These are phyloP conservation scores for Orthosia gothica DNA, from an alignment of 2,888 invertebrate genomes.

Conservation along the genomic window DNA sequence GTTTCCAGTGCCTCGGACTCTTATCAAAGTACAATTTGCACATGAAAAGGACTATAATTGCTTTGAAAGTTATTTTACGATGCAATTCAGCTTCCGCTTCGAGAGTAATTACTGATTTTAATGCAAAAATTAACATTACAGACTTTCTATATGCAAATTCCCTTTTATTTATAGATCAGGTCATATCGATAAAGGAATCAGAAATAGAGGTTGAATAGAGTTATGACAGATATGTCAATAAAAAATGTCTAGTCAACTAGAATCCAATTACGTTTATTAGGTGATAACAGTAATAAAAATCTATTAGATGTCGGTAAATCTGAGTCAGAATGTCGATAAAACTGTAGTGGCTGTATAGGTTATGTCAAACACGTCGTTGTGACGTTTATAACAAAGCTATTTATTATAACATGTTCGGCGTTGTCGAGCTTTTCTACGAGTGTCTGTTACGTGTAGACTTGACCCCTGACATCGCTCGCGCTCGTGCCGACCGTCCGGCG, in stretches of 20 bases:
- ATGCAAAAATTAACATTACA: conserved; percentile 74
- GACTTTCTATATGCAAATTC: conserved; percentile 80
- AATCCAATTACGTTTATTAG: conserved; percentile 49
- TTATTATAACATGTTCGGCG: conserved; percentile 27
- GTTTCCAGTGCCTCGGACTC: conserved; percentile 72
- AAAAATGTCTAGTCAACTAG: conserved; percentile 31
- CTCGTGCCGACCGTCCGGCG: conserved; percentile 56
- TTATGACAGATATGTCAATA: conserved; percentile 34
- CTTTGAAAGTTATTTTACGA: conserved; percentile 85
- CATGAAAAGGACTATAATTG: conserved; percentile 81
- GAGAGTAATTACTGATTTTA: conserved; percentile 74
- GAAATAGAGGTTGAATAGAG: conserved; percentile 28
- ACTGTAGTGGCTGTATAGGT: conserved; percentile 31
- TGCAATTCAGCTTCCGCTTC: conserved; percentile 70
- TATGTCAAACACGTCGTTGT: conserved; percentile 19
- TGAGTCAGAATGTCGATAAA: conserved; percentile 32
- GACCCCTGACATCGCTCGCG: conserved; percentile 71
- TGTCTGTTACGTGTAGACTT: conserved; percentile 55
- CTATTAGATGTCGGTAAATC: conserved; percentile 38
- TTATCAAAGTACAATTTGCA: conserved; percentile 79
- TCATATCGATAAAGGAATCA: conserved; percentile 45
- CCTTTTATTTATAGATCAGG: conserved; percentile 69
- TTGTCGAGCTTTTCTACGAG: conserved; percentile 29
- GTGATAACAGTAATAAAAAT: conserved; percentile 43
- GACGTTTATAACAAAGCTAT: conserved; percentile 42